Evolutionary conservation across 2,888 invertebrate species (phyloP).

Genomic region (Mechanitis messenoides): DNA sequence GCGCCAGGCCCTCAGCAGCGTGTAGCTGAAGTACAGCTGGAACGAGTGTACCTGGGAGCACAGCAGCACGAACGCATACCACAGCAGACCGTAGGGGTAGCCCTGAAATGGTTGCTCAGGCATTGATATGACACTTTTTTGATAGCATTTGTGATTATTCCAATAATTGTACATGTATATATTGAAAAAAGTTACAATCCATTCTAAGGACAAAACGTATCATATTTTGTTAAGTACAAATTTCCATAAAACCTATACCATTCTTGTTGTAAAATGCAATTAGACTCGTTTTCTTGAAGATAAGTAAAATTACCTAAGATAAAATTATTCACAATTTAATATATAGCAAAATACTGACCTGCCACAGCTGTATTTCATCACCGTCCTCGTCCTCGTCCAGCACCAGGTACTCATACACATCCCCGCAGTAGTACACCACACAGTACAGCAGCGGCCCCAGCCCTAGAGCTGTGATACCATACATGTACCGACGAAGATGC

Average conservation of each 20-base stretch:
- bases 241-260: no score
- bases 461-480: constrained; percentile 82
- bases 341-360: constrained; percentile 71
- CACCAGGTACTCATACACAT: constrained; percentile 86
- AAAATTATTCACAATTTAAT: no score
- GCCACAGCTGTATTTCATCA: constrained; percentile 86
- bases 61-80: constrained; percentile 92
- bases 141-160: no score
- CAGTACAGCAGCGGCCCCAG: constrained; percentile 89
- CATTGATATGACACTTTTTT: no score
- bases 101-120: constrained; percentile 75
- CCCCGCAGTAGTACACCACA: constrained; percentile 86
- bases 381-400: constrained; percentile 71
- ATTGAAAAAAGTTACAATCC: no score
- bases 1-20: constrained; percentile 89
- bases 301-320: no score
- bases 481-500: constrained; percentile 86
- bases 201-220: no score
- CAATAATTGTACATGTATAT: no score
- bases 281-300: no score
- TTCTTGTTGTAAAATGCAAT: no score
- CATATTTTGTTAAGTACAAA: no score
- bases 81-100: constrained; percentile 92
- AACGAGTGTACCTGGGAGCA: constrained; percentile 93
- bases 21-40: constrained; percentile 89